A percentile compares a stretch with the other conserved stretches of the same genome.
These are phyloP conservation scores for Myzus persicae DNA, from an alignment of 1,140 invertebrate species.

Conservation along the genomic window DNA sequence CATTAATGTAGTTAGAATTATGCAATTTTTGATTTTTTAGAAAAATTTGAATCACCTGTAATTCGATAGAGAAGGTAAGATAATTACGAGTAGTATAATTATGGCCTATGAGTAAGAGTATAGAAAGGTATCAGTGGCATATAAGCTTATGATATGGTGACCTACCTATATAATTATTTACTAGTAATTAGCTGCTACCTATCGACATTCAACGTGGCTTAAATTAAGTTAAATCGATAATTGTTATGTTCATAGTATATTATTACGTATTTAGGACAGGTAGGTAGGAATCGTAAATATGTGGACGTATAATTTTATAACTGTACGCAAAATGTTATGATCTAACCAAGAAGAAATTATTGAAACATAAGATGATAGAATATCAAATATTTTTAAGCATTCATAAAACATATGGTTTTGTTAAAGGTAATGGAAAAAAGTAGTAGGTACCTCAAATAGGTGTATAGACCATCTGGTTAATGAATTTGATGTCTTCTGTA, in stretches of 20 bases:
- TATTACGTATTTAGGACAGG: no score
- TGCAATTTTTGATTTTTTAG: background rate
- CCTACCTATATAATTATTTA: background rate
- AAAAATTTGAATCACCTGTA: background rate
- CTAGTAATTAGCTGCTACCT: background rate
- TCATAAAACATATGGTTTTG: background rate
- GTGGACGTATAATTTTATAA: background rate
- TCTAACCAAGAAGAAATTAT: background rate
- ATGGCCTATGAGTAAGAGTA: background rate
- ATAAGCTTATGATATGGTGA: background rate
- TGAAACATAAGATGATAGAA: background rate
- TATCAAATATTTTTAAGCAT: background rate
- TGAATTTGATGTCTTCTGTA: background rate
- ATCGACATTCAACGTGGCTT: background rate
- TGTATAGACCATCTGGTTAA: background rate
- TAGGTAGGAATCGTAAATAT: no score
- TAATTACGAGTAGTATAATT: background rate
- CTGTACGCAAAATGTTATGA: background rate
- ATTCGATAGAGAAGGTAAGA: background rate
- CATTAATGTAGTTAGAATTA: background rate
- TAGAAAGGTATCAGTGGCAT: background rate
- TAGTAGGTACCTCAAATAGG: background rate
- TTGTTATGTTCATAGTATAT: no score
- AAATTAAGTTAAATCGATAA: background rate
- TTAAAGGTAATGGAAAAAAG: background rate